Percentiles rank a stretch among this genome's conserved stretches.
These are phyloP conservation scores for Ctena decussata DNA, from an alignment of 2,888 invertebrate species.

Conservation along the genomic window DNA sequence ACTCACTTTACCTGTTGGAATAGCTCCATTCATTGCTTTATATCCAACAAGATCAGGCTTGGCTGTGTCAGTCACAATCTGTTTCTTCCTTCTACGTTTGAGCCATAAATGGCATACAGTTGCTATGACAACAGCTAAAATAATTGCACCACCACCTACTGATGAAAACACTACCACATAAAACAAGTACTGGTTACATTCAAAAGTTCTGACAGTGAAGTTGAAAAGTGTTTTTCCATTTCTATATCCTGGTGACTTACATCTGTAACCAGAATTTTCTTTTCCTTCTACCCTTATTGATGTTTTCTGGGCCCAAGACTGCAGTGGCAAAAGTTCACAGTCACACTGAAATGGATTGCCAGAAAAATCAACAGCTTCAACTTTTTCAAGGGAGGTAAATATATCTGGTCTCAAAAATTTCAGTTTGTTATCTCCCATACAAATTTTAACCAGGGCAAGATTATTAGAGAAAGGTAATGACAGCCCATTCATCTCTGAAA, in stretches of 20 bases:
- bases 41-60: neutral
- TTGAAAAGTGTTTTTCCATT: constrained; percentile 70
- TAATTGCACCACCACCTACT: constrained; percentile 66
- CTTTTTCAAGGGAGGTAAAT: constrained; percentile 67
- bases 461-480: constrained; percentile 67
- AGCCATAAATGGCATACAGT: constrained; percentile 69
- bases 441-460: constrained; percentile 67
- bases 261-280: constrained; percentile 74
- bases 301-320: constrained; percentile 74
- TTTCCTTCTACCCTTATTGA: constrained; percentile 58
- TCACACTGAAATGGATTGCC: constrained; percentile 80
- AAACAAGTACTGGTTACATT: constrained; percentile 75
- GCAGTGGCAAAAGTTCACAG: constrained; percentile 78
- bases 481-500: constrained; percentile 65
- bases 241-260: constrained; percentile 72
- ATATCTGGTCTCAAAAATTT: constrained; percentile 60
- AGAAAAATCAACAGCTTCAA: constrained; percentile 77
- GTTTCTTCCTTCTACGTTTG: constrained; percentile 52
- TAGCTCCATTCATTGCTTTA: constrained; percentile 1
- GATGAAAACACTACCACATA: constrained; percentile 75
- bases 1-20: neutral
- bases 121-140: constrained; percentile 67
- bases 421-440: constrained; percentile 72
- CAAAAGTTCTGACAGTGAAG: constrained; percentile 75
- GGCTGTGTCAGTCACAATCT: neutral